Percentiles rank a stretch among this genome's conserved stretches.
Conservation (phyloP, 2,797 vertebrate species). For the Gobio occitaniae region DNA sequence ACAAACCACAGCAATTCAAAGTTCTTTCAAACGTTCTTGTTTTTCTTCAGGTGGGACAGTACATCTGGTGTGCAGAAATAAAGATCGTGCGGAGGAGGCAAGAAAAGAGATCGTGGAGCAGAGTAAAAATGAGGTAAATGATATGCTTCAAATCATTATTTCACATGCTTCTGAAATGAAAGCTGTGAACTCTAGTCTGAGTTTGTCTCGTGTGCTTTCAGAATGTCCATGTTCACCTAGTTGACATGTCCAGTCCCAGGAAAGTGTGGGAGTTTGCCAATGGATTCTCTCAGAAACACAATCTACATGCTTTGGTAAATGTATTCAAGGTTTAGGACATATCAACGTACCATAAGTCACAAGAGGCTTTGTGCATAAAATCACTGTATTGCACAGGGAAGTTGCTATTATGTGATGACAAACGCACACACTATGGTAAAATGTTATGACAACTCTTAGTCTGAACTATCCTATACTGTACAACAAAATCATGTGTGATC, state of each 20-base stretch:
- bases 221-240: conserved; percentile 82
- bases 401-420: not conserved
- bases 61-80: conserved; percentile 86
- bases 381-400: not conserved
- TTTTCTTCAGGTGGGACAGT: conserved; percentile 84
- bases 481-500: not conserved
- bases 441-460: not conserved
- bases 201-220: conserved; percentile 61
- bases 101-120: conserved; percentile 77
- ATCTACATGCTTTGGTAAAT: conserved; percentile 82
- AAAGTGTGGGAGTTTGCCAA: conserved; percentile 86
- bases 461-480: not conserved
- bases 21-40: not conserved
- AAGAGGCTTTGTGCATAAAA: not conserved
- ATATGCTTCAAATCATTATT: not conserved
- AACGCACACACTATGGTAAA: not conserved
- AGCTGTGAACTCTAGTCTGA: not conserved
- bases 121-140: conserved; percentile 78
- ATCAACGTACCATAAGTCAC: not conserved
- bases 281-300: conserved; percentile 78
- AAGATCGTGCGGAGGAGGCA: conserved; percentile 78
- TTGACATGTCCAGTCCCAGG: conserved; percentile 83
- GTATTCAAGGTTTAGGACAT: not conserved
- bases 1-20: not conserved
- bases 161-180: not conserved